phyloP scores from a whole-genome alignment of 2,797 vertebrate genomes.

The Corythornis leucogaster region DNA sequence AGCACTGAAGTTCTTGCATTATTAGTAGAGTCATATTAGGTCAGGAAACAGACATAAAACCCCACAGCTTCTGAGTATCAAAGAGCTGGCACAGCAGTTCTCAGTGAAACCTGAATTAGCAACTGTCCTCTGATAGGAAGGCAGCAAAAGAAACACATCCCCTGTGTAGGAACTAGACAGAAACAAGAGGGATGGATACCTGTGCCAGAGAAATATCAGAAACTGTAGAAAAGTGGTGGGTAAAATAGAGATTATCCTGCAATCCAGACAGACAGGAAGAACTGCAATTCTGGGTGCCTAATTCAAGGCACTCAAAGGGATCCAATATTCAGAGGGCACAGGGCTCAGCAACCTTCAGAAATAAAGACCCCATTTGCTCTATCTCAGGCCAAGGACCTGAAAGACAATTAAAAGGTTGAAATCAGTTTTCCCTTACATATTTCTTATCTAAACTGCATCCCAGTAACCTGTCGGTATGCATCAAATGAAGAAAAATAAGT shows the following conservation, averaged over 20 bases:
- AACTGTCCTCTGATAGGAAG: not conserved
- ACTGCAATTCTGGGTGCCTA: not conserved
- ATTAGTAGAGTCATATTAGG: slow-evolving; percentile 36
- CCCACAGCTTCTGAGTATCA: slow-evolving; percentile 15
- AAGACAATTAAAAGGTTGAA: not conserved
- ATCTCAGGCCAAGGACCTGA: not conserved
- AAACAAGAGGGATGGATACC: not conserved
- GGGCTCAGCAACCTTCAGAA: not conserved
- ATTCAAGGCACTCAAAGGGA: not conserved
- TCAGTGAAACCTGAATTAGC: slow-evolving; percentile 21
- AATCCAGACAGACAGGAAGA: not conserved
- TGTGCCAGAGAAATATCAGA: slow-evolving; percentile 5
- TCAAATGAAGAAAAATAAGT: not conserved
- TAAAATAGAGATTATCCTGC: not conserved
- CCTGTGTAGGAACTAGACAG: not conserved
- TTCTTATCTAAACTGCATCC: not conserved
- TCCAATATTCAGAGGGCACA: fast-evolving
- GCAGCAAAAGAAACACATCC: not conserved
- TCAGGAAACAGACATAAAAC: slow-evolving; percentile 48
- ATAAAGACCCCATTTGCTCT: not conserved
- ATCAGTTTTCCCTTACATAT: not conserved
- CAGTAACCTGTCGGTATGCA: not conserved
- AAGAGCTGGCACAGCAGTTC: slow-evolving; percentile 20
- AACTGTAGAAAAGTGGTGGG: not conserved
- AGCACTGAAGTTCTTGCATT: not conserved